Evolutionary conservation across 2,113 vertebrate species (phyloP).

Genomic region (Parotia lawesii): DNA sequence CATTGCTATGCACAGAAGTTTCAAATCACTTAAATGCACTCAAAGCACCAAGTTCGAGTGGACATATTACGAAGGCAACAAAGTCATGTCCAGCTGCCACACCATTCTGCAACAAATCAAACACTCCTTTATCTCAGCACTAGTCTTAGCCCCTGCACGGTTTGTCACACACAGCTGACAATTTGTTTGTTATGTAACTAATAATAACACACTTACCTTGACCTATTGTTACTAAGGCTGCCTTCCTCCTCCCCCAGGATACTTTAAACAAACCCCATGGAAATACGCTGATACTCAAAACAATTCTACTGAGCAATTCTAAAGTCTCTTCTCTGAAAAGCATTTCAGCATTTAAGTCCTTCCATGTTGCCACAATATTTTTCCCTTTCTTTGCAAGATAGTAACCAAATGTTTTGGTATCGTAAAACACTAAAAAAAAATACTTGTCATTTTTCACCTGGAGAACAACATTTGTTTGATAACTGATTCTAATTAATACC

Average conservation of each 20-base stretch:
- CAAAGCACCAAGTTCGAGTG: neutral
- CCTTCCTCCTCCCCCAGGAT: neutral
- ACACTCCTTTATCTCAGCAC: neutral
- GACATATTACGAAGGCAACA: neutral
- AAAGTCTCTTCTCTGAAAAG: neutral
- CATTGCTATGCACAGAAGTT: neutral
- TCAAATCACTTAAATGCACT: neutral
- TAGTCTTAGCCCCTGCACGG: neutral
- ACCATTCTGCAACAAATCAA: neutral
- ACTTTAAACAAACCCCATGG: neutral
- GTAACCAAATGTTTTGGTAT: neutral
- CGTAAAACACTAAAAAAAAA: neutral
- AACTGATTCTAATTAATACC: neutral
- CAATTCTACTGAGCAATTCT: neutral
- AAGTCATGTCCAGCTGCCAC: neutral
- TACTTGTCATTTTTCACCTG: neutral
- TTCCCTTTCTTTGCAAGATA: neutral
- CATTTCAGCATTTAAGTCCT: neutral
- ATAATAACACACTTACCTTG: constrained; percentile 33
- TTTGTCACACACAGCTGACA: neutral
- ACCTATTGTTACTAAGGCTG: neutral
- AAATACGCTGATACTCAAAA: neutral
- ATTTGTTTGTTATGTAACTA: constrained; percentile 22
- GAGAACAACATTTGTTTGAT: neutral
- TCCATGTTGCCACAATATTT: neutral